Evolutionary conservation across 2,113 vertebrate species (phyloP).

Genomic region (Actenoides hombroni): DNA sequence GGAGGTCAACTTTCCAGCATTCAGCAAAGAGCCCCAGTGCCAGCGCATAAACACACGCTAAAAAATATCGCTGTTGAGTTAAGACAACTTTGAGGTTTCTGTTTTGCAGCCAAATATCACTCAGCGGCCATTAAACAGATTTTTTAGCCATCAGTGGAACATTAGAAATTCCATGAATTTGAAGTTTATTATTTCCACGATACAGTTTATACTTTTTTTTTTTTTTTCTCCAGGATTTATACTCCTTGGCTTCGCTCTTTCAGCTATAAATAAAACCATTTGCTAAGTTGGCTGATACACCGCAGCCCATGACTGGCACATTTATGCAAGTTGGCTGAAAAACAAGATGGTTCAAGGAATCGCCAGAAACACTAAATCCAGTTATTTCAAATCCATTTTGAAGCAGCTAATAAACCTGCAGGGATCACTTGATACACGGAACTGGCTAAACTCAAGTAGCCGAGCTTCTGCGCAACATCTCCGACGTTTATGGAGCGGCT

Average conservation of each 20-base stretch:
- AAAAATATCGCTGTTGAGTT: conserved; percentile 60
- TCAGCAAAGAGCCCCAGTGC: conserved; percentile 33
- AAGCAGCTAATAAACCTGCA: conserved; percentile 58
- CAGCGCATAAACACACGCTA: conserved; percentile 50
- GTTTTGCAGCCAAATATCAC: conserved; percentile 67
- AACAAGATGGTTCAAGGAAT: conserved; percentile 60
- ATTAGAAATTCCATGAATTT: conserved; percentile 73
- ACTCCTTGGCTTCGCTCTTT: conserved; percentile 61
- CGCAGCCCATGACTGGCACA: conserved; percentile 66
- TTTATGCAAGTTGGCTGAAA: conserved; percentile 66
- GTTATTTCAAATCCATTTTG: conserved; percentile 60
- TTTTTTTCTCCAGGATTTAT: conserved; percentile 65
- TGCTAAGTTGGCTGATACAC: conserved; percentile 63
- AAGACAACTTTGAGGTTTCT: conserved; percentile 65
- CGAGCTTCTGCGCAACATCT: not conserved
- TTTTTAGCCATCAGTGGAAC: conserved; percentile 71
- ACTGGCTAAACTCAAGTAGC: conserved; percentile 43
- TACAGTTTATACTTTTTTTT: conserved; percentile 68
- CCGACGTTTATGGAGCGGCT: not conserved
- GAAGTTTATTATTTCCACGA: conserved; percentile 71
- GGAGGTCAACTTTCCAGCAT: conserved; percentile 57
- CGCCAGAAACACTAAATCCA: conserved; percentile 66
- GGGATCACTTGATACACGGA: conserved; percentile 42
- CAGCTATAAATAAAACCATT: conserved; percentile 72
- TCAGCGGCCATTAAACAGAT: conserved; percentile 67